Evolutionary conservation across 2,113 vertebrate species (phyloP).

Genomic region (Aepyceros melampus): DNA sequence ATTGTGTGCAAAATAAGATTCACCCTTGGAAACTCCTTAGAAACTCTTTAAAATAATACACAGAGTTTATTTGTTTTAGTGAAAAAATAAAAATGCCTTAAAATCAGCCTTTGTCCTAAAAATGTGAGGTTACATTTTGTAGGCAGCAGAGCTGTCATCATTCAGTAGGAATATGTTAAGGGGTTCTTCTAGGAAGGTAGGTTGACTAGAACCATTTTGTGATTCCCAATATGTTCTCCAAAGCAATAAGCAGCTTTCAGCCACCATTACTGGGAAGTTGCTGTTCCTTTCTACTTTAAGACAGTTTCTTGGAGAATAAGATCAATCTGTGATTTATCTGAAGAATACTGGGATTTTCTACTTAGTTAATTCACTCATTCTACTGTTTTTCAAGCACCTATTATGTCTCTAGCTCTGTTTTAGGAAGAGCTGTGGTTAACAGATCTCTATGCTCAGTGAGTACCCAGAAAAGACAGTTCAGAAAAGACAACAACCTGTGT

Average conservation of each 20-base stretch:
- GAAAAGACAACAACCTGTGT: neutral
- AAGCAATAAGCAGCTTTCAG: neutral
- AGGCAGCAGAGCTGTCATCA: neutral
- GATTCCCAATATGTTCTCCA: neutral
- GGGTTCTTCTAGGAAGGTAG: neutral
- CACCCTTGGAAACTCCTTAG: neutral
- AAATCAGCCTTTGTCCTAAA: neutral
- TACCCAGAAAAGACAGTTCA: neutral
- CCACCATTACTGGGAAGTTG: neutral
- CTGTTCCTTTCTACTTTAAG: neutral
- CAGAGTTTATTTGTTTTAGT: neutral
- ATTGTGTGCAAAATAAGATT: neutral
- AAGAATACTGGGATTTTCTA: neutral
- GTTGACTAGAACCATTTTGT: neutral
- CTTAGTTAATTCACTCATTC: neutral
- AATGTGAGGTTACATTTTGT: neutral
- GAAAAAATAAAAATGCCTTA: neutral
- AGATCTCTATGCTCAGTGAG: neutral
- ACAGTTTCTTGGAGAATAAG: constrained; percentile 8
- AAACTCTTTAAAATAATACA: neutral
- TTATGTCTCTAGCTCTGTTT: neutral
- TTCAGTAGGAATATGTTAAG: neutral
- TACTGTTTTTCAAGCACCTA: neutral
- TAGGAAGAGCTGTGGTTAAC: neutral
- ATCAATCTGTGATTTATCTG: neutral